Base-by-base conservation (phyloP, 1,140 invertebrate species). In the Drosophila nannoptera region DNA sequence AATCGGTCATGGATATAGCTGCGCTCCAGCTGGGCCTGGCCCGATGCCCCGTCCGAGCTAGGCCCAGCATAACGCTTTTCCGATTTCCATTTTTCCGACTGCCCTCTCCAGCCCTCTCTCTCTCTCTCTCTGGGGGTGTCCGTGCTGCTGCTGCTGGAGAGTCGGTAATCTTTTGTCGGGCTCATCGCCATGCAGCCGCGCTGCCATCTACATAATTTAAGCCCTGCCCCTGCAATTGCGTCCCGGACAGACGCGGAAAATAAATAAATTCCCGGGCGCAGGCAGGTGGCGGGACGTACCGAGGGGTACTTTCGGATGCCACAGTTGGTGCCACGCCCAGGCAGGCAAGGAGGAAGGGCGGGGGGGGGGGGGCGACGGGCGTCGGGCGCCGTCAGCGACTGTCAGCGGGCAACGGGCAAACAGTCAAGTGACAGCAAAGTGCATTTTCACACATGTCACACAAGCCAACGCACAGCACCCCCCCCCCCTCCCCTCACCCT, bases 371-470 rank as follows among this genome's bases (percentile, higher is more conserved):
- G 22, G 3, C 22, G 22, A 1, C 1, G 22, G 22, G 22, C 22
- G 22, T 22, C 22, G 22, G 3, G 22, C 22, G 22, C 35, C 12
- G 42, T 12, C 46, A 64, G 35, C 53, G 61, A 58, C 67, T 65
- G 62, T 69, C 62, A 70, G 48, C 68, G 38, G 55, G 4, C 54
- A 36, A 66, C 35, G 62, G 55, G 42, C 62, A 78, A 60, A 67
- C 71, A 67, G 77, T 75, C 63, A 75, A 80, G 77, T 81, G 78
- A 67, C 77, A 81, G 61, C 60, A 74, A 81, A 81, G 74, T 81
- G 77, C 77, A 81, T 81, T 81, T 77, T 81, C 69, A 77, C 77
- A 81, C 78, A 81, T 81, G 77, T 81, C 77, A 77, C 53, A 68
- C 63, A 60, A 59, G 42, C 55, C 45, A 11, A 35, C 42, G 22